A percentile compares a stretch with the other conserved stretches of the same genome.
Evolutionary conservation across 1,140 invertebrate species (phyloP).

Genomic region (Lepidostoma basale): DNA sequence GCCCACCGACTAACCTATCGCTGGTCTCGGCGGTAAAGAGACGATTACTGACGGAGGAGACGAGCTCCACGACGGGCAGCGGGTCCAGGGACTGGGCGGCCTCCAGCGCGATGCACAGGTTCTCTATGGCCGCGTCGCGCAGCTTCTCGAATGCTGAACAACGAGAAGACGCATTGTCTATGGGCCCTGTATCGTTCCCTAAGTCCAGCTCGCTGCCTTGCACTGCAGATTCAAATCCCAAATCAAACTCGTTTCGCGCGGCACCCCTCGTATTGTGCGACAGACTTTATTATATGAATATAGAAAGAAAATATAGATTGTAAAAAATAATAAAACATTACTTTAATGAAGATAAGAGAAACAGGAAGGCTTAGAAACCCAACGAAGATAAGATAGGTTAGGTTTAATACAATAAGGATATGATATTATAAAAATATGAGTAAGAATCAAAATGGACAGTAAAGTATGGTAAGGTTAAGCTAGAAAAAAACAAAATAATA

Average conservation of each 20-base stretch:
- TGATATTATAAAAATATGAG: too few species aligned
- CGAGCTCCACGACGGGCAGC: constrained; percentile 90
- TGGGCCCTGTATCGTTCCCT: constrained; percentile 11
- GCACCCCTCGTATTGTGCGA: too few species aligned
- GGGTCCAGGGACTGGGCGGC: constrained; percentile 86
- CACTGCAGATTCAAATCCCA: constrained; percentile 53
- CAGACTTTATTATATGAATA: too few species aligned
- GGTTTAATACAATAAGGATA: too few species aligned
- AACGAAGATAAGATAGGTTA: too few species aligned
- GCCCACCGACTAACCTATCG: constrained; percentile 68
- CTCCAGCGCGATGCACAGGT: constrained; percentile 91
- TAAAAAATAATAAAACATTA: too few species aligned
- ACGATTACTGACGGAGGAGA: constrained; percentile 93
- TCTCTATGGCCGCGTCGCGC: constrained; percentile 93
- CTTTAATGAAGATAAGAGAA: too few species aligned
- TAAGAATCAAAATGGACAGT: too few species aligned
- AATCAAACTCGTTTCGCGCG: not conserved
- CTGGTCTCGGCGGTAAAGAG: constrained; percentile 89
- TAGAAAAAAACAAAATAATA: too few species aligned
- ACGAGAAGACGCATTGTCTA: constrained; percentile 28
- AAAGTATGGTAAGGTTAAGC: too few species aligned
- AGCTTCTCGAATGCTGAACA: constrained; percentile 80
- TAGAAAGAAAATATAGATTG: too few species aligned
- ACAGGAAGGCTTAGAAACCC: too few species aligned
- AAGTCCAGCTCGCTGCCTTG: constrained; percentile 61